Base-by-base conservation (phyloP, 2,797 vertebrate species). In the Pitangus sulphuratus region DNA sequence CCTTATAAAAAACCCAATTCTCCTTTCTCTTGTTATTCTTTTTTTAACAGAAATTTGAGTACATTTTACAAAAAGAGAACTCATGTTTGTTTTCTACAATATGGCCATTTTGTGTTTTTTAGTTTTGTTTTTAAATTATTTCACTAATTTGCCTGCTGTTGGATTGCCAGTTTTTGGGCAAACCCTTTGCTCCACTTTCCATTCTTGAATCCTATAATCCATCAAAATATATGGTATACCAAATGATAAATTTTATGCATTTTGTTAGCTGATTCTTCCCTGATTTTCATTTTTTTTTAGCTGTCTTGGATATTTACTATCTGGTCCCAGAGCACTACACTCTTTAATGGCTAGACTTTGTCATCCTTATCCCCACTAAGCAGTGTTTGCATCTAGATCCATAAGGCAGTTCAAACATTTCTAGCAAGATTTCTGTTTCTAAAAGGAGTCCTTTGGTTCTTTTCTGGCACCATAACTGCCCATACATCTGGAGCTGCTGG, bases 391-490 rank as follows among this genome's bases (percentile, higher is more conserved):
- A 35, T 68, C 37, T 53, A 45, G 37, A 68, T 37, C 57, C 0
- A 0, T 64, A 82, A 65, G 0, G 0, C 18, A n/a, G 14, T 50
- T 69, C 25, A 37, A 65, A 25, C 33, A 20, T 64, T 78, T 76
- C 45, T 33, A 69, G 61, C 37, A 53, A 35, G 50, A 76, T 21
- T 90, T 35, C 2, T 5, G 0, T 71, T 64, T 70, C 69, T 50
- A 5, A 65, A 66, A 72, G 24, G 19, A 71, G 31, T 39, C 50
- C 22, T 37, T 66, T 31, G 12, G 21, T 74, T 87, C 20, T 79
- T 54, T 48, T 18, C 40, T 64, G 22, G 11, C 42, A 26, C 58
- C 3, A 1, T 39, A 54, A 74, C 45, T 19, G 14, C 51, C 20
- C 28, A 9, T 31, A 2, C 0, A 6, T 35, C 31, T 47, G 74